A percentile compares a stretch with the other conserved stretches of the same genome.
These are phyloP conservation scores for Drosophila seguyi DNA, from an alignment of 1,140 invertebrate genomes.

Conservation along the genomic window DNA sequence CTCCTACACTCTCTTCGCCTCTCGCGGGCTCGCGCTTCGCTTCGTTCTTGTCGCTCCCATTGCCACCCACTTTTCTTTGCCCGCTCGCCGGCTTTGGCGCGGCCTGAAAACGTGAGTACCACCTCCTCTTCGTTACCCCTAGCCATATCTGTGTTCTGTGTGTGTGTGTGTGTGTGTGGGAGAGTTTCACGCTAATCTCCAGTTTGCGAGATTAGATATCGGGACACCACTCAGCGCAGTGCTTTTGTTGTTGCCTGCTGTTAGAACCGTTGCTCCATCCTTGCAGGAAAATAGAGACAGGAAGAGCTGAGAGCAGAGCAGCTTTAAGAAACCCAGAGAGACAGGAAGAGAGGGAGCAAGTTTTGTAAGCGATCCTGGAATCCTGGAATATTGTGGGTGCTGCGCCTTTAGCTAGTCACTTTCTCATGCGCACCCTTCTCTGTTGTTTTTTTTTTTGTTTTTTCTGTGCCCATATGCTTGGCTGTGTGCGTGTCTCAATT, in stretches of 20 bases:
- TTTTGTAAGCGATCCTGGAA: background rate
- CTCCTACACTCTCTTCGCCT: slow-evolving; percentile 23
- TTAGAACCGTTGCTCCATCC: background rate
- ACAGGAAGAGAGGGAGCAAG: background rate
- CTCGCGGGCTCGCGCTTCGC: slow-evolving; percentile 1
- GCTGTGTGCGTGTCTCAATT: slow-evolving; percentile 20
- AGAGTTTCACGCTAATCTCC: slow-evolving; percentile 64
- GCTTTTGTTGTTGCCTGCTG: slow-evolving; percentile 2
- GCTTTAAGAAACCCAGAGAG: background rate
- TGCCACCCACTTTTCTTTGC: slow-evolving; percentile 47
- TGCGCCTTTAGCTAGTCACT: slow-evolving; percentile 69
- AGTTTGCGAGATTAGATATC: slow-evolving; percentile 72
- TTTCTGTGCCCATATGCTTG: background rate
- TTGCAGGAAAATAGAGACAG: background rate
- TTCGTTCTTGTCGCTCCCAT: slow-evolving; percentile 10
- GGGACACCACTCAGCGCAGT: slow-evolving; percentile 1
- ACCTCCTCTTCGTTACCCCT: background rate
- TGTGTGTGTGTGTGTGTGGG: slow-evolving; percentile 22
- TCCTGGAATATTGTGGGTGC: slow-evolving; percentile 18
- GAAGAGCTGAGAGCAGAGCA: background rate
- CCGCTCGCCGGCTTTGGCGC: slow-evolving; percentile 59
- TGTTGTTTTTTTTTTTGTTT: background rate
- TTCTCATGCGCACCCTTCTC: slow-evolving; percentile 5
- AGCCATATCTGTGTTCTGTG: background rate
- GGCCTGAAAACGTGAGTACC: slow-evolving; percentile 61